Base-by-base conservation (phyloP, 2,888 invertebrate species). In the Nymphalis urticae region DNA sequence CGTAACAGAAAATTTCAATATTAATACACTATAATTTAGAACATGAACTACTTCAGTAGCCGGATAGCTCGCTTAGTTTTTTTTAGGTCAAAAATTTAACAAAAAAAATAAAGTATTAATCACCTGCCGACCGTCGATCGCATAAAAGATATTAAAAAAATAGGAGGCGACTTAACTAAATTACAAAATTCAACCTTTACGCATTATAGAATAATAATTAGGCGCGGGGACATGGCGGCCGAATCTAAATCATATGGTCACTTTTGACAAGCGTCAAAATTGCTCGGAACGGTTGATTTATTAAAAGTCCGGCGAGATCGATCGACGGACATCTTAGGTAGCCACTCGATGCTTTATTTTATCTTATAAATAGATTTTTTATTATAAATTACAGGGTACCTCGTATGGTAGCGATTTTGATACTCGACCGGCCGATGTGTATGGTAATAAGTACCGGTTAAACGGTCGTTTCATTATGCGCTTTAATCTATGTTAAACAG, bases 301-400 rank as follows among this genome's bases (percentile, higher is more conserved):
- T 89, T 88, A 88, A 89, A 90, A 87, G 77, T 76, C 79, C 77
- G 83, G 80, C 84, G 83, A 85, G 89, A 89, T 89, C 92, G 89
- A 90, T 91, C 89, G 84, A 75, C 83, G 77, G 81, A 87, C 85
- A 87, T 89, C 90, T 91, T 90, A 90, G 92, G 92, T 90, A 92
- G 92, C 92, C 81, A 85, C 85, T 83, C 84, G 83, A 85, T 88
- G 87, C 87, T 86, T 90, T 87, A 89, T 92, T 90, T 92, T 90
- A 87, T 89, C 90, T 91, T 89, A 90, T 92, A 92, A 92, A 92
- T 92, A 92, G 90, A 91, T 91, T 92, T 92, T 92, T 91, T 91
- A 90, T 88, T 85, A 90, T 86, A 92, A 92, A 92, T 92, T 92
- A 92, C 87, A 90, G 92, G 92, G 89, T 92, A 89, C 90, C 85